Conservation (phyloP, 2,113 vertebrate species). For the Neomonachus schauinslandi region DNA sequence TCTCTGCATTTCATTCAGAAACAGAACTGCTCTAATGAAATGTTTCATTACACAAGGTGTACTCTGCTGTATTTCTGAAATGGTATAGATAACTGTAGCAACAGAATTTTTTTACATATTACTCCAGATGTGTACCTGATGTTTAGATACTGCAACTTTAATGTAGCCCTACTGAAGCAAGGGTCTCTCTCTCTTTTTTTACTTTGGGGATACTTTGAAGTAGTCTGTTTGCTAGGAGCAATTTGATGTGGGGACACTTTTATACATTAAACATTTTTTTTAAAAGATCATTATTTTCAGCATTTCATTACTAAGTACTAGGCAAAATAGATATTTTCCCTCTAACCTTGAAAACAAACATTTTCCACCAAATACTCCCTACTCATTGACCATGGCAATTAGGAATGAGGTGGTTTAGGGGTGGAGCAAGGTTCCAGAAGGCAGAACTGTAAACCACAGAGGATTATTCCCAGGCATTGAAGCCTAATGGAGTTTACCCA, state of each 20-base stretch:
- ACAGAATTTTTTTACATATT: not conserved
- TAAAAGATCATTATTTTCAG: not conserved
- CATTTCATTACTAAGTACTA: not conserved
- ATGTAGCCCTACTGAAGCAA: not conserved
- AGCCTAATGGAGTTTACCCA: not conserved
- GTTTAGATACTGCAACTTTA: conserved; percentile 28
- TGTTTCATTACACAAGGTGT: not conserved
- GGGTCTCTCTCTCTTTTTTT: not conserved
- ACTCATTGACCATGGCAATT: not conserved
- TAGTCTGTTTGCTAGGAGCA: not conserved
- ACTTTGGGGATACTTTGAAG: not conserved
- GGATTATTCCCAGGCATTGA: not conserved
- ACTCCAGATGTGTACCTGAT: not conserved
- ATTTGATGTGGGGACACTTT: conserved; percentile 21
- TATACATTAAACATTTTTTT: not conserved
- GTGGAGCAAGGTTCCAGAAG: not conserved
- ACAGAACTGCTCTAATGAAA: not conserved
- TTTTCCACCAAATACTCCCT: not conserved
- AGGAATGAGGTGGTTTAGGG: not conserved
- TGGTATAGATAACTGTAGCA: not conserved
- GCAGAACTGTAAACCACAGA: not conserved
- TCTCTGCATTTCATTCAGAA: not conserved
- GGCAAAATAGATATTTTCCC: not conserved
- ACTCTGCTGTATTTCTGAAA: not conserved
- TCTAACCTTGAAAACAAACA: not conserved